Evolutionary conservation across 2,797 vertebrate species (phyloP).

Genomic region (Gymnocypris eckloni): DNA sequence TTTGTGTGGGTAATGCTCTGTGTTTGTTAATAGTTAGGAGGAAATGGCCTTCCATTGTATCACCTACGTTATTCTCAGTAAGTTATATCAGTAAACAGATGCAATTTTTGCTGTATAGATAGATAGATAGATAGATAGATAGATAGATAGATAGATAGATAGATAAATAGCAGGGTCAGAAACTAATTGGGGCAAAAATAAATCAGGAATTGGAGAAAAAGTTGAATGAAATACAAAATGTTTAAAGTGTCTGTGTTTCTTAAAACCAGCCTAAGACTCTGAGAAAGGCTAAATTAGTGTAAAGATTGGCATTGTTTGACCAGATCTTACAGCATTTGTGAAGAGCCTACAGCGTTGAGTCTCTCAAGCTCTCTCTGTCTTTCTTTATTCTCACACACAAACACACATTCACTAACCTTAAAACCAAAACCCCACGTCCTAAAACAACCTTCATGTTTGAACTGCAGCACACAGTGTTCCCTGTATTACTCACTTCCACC

Average conservation of each 20-base stretch:
- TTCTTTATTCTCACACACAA: background rate
- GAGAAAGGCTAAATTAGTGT: too few species aligned
- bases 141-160: too few species aligned
- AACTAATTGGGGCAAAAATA: too few species aligned
- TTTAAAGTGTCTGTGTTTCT: too few species aligned
- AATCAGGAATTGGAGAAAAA: too few species aligned
- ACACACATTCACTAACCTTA: background rate
- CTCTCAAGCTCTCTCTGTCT: background rate
- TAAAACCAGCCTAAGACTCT: too few species aligned
- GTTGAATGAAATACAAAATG: too few species aligned
- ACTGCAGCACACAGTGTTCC: conserved; percentile 10
- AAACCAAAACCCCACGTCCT: background rate
- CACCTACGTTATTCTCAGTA: background rate
- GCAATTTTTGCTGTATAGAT: too few species aligned
- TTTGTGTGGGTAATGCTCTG: background rate
- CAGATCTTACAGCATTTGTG: background rate
- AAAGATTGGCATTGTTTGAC: too few species aligned
- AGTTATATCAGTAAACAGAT: too few species aligned
- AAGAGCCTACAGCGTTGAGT: background rate
- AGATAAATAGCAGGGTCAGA: too few species aligned
- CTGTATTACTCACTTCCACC: background rate
- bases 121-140: too few species aligned
- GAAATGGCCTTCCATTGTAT: background rate
- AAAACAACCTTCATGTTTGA: background rate
- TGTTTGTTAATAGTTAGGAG: background rate